These are phyloP conservation scores for Bombyx mori DNA, from an alignment of 1,140 invertebrate species.

Conservation along the genomic window ASM3026992v2 NC_085121.1:10785501-10786000, in stretches of 20 bases:
- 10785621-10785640: slow-evolving; percentile 76
- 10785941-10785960: too few species aligned
- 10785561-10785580: background rate
- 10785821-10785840: too few species aligned
- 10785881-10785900: too few species aligned
- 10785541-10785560: slow-evolving; percentile 79
- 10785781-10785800: too few species aligned
- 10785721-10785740: slow-evolving; percentile 96
- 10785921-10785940: background rate
- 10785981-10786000: too few species aligned
- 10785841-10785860: too few species aligned
- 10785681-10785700: slow-evolving; percentile 84
- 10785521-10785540: slow-evolving; percentile 96
- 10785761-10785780: background rate
- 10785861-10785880: too few species aligned
- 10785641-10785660: slow-evolving; percentile 98
- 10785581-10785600: too few species aligned
- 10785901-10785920: too few species aligned
- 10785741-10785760: slow-evolving; percentile 55
- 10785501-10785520: slow-evolving; percentile 89
- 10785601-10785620: too few species aligned
- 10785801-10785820: too few species aligned
- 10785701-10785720: slow-evolving; percentile 94
- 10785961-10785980: too few species aligned
- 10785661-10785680: slow-evolving; percentile 92